These are phyloP conservation scores for Brachylomia viminalis DNA, from an alignment of 2,888 invertebrate genomes.

Conservation along the genomic window DNA sequence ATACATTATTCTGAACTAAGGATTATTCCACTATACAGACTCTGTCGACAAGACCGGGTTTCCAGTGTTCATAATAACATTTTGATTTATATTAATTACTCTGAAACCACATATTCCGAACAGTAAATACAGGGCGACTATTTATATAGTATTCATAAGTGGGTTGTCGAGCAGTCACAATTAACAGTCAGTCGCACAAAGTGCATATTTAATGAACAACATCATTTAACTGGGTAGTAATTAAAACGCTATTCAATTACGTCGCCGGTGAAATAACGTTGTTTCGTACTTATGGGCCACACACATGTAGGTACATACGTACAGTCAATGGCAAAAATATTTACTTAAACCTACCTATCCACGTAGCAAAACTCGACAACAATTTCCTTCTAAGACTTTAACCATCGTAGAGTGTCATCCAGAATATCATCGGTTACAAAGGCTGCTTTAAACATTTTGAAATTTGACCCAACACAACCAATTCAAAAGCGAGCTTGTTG, in stretches of 20 bases:
- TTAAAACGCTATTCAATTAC: conserved; percentile 74
- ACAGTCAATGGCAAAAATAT: not conserved
- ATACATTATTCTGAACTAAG: not conserved
- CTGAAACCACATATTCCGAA: conserved; percentile 29
- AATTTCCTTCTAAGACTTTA: not conserved
- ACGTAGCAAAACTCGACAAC: not conserved
- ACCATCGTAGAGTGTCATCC: too few species aligned
- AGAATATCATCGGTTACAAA: not conserved
- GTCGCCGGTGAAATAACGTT: conserved; percentile 60
- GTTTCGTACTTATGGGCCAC: conserved; percentile 50
- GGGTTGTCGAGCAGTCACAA: conserved; percentile 52
- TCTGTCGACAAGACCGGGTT: not conserved
- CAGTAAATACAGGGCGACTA: conserved; percentile 37
- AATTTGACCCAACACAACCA: not conserved
- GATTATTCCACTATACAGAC: not conserved
- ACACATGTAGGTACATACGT: conserved; percentile 16
- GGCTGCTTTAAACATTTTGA: not conserved
- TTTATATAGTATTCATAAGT: conserved; percentile 52
- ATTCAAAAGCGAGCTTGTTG: too few species aligned
- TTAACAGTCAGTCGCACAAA: conserved; percentile 60
- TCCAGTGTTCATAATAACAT: not conserved
- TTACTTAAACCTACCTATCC: not conserved
- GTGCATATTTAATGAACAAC: conserved; percentile 69
- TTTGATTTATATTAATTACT: conserved; percentile 27
- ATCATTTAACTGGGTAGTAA: conserved; percentile 71